Evolutionary conservation across 2,797 vertebrate species (phyloP), one percentile per base, ranked within the genome.

Genomic region (Pangasius mekongensis): DNA sequence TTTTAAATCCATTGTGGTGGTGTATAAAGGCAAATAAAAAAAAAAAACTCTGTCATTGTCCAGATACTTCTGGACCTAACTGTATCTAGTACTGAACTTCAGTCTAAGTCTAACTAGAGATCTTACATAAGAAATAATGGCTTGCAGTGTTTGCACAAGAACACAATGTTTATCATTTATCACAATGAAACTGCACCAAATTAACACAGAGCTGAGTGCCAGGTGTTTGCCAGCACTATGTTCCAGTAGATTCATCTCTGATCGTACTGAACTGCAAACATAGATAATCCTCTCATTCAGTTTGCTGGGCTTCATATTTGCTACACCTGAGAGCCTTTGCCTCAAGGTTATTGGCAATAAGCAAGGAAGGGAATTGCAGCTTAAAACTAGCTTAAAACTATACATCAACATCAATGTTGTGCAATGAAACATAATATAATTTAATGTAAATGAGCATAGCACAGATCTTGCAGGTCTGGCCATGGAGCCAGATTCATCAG

Each of bases 91-190:
- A 43, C 18, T 22, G n/a, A 30, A 11, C 77, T 39, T 27, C 24
- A 74, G 36, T 1, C 39, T 74, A 74, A 71, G 33, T 36, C 54
- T 22, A 43, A 74, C 39, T 43, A 39, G 16, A 86, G 74, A 27
- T 24, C 62, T 87, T 76, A 74, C 56, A 76, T 87, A 87, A 87
- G 27, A 83, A 62, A 43, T 69, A 87, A 87, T 74, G 39, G 81
- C 58, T 76, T 77, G 47, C 58, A 27, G 30, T 84, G 81, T 87
- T 87, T 84, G 36, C 69, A 76, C 58, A 16, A 24, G 69, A 76
- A 87, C 81, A 24, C 54, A n/a, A 6, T 6, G 71, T 27, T 77
- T 84, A 56, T 27, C n/a, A 66, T 76, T 76, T 36, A 24, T 84
- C 43, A 27, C 52, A 36, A 84, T 52, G 13, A n/a, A 73, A 81